Evolutionary conservation across 2,888 invertebrate genomes (phyloP), one percentile per base, ranked within the genome.

Genomic region (Chesias legatella): DNA sequence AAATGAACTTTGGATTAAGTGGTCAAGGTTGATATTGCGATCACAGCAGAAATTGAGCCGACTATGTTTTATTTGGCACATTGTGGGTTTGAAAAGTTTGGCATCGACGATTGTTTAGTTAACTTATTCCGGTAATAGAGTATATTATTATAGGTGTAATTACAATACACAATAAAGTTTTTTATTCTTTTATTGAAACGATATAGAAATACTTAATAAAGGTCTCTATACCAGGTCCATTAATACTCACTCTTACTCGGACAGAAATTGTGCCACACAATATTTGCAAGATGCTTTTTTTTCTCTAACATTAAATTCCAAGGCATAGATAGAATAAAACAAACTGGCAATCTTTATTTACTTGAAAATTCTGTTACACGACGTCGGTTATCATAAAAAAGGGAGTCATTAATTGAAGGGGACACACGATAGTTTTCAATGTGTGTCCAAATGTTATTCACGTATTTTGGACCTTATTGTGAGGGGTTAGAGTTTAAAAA

Each of bases 51-150:
- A 66, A 64, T 67, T 57, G 59, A 54, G 50, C 45, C 43, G 55
- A 54, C 50, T 47, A 55, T 58, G 61, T 63, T 73, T 73, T 69
- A 65, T 68, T 69, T 63, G 60, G 67, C 67, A 66, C 63, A 64
- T 58, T 63, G 67, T 58, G 67, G 69, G 64, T 71, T 70, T 59
- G 62, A 65, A 67, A 69, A 64, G 42, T 43, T 46, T 51, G 40
- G 22, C 30, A 38, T 36, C 10, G 34, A 17, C 23, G n/a, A n/a
- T n/a, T n/a, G n/a, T n/a, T n/a, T n/a, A n/a, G n/a, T n/a, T n/a
- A n/a, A n/a, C n/a, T n/a, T 17, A 17, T 17, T 17, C 13, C 13
- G 13, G n/a, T n/a, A n/a, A n/a, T 24, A 11, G 11, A 33, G 20
- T 32, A 29, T 13, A 26, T 29, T 29, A 34, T 34, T 43, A 25